phyloP scores from a whole-genome alignment of 1,140 invertebrate genomes.

The Adelges cooleyi region DNA sequence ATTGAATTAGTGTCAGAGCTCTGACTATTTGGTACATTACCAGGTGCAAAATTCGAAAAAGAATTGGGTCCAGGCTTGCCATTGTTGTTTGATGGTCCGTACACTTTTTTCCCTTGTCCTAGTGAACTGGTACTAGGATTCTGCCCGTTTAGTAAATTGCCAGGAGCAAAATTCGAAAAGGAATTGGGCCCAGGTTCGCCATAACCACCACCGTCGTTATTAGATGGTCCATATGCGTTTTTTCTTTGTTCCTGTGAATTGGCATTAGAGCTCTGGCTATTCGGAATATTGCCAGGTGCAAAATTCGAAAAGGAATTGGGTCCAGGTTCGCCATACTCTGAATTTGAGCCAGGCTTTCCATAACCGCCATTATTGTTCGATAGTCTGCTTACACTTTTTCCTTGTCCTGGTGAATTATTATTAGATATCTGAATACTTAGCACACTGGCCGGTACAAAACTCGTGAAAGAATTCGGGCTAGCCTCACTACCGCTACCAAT shows the following conservation, averaged over 20 bases:
- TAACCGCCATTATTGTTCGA: background rate
- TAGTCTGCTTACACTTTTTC: background rate
- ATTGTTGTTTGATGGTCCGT: too few relatives aligned
- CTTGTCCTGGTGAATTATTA: background rate
- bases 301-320: background rate
- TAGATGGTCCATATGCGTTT: background rate
- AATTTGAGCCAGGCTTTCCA: too few relatives aligned
- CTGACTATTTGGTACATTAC: too few relatives aligned
- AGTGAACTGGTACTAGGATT: background rate
- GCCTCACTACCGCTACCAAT: too few relatives aligned
- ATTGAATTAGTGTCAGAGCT: too few relatives aligned
- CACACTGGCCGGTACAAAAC: background rate
- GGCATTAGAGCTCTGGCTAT: too few relatives aligned
- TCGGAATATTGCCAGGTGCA: background rate
- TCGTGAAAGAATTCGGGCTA: background rate
- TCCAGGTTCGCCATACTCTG: background rate
- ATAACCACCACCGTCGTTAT: background rate
- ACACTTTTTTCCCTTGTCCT: background rate
- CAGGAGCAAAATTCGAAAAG: background rate
- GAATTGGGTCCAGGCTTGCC: background rate
- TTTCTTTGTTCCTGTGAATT: too few relatives aligned
- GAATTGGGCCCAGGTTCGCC: background rate
- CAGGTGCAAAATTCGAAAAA: background rate
- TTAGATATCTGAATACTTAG: too few relatives aligned
- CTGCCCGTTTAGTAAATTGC: background rate